These are phyloP conservation scores for Elgaria multicarinata DNA, from an alignment of 2,113 vertebrate genomes.

Conservation along the genomic window DNA sequence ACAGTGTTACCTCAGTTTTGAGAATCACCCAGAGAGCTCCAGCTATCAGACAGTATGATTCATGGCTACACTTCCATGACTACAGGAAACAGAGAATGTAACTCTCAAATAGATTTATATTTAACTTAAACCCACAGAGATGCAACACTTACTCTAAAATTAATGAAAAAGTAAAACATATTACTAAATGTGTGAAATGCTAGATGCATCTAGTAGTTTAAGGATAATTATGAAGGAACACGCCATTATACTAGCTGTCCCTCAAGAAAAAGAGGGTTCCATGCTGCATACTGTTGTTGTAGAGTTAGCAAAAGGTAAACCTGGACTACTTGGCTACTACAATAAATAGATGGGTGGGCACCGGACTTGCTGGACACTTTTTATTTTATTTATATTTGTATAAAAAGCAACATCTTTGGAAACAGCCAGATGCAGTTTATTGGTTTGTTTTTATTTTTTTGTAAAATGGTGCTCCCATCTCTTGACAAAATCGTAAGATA, in stretches of 20 bases:
- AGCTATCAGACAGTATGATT: not conserved
- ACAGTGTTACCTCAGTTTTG: not conserved
- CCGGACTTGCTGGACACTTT: not conserved
- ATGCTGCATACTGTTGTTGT: not conserved
- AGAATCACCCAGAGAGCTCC: too few species aligned
- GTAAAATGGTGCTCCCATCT: not conserved
- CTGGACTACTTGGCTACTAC: not conserved
- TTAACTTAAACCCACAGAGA: not conserved
- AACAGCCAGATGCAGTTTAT: not conserved
- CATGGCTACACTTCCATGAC: too few species aligned
- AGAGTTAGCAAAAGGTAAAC: too few species aligned
- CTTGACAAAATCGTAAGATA: not conserved
- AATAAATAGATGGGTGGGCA: not conserved
- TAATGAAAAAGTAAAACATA: not conserved
- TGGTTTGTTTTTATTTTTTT: not conserved
- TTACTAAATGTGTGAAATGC: not conserved
- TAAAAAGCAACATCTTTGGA: not conserved
- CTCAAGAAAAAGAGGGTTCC: not conserved
- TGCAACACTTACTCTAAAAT: not conserved
- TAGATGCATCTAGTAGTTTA: not conserved
- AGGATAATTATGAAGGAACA: conserved; percentile 18
- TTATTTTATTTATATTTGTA: not conserved
- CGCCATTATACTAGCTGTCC: not conserved
- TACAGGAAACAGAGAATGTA: not conserved
- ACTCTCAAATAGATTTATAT: not conserved